These are phyloP conservation scores for Tachystola acroxantha DNA, from an alignment of 2,888 invertebrate species.

Conservation along the genomic window DNA sequence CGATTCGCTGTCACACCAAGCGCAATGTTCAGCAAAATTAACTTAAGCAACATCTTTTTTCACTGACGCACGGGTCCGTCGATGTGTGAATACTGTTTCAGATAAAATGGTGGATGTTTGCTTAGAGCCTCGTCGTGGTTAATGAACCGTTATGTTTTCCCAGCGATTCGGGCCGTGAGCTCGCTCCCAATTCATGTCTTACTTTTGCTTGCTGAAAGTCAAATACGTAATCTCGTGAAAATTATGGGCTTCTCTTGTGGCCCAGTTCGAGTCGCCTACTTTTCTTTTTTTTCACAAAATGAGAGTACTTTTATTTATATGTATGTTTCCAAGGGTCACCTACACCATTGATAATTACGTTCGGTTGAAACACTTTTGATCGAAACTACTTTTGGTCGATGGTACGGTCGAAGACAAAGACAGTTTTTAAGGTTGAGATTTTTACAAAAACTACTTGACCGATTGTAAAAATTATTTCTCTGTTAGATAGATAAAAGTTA, in stretches of 20 bases:
- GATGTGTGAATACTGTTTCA: conserved; percentile 52
- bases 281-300: no score
- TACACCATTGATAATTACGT: no score
- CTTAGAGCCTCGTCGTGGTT: conserved; percentile 48
- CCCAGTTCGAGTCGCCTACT: no score
- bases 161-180: conserved; percentile 52
- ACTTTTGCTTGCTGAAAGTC: conserved; percentile 2
- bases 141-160: conserved; percentile 77
- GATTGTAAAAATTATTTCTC: no score
- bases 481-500: no score
- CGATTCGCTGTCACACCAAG: conserved; percentile 40
- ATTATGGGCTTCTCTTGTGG: background rate
- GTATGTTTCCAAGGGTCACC: no score
- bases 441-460: no score
- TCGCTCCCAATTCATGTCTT: background rate
- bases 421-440: no score
- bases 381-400: no score
- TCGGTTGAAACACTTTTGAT: no score
- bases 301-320: no score
- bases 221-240: background rate
- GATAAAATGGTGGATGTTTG: conserved; percentile 65
- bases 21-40: conserved; percentile 53
- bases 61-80: conserved; percentile 31
- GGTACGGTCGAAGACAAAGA: no score
- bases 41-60: conserved; percentile 41